A percentile compares a stretch with the other conserved stretches of the same genome.
These are phyloP conservation scores for Philotrypesis tridentata DNA, from an alignment of 1,140 invertebrate genomes.

Conservation along the genomic window DNA sequence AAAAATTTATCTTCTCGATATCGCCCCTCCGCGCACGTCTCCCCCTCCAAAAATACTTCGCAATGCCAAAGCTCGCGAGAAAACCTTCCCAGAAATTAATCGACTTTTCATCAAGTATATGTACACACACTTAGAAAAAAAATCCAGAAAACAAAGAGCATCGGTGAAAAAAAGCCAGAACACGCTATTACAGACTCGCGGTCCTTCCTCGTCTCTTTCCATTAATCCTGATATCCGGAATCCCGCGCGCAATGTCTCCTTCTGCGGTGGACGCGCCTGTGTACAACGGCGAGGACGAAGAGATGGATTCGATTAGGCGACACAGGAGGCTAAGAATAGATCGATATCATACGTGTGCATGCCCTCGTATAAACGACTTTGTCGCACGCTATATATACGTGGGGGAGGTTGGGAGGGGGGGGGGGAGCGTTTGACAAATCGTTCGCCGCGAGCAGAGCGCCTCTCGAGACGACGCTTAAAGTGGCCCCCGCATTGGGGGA, in stretches of 20 bases:
- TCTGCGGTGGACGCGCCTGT: neutral
- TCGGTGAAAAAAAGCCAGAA: too few relatives aligned
- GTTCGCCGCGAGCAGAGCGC: constrained; percentile 8
- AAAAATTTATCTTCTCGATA: too few relatives aligned
- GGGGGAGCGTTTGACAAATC: constrained; percentile 48
- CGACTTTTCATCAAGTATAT: too few relatives aligned
- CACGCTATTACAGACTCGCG: neutral
- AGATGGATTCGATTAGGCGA: constrained; percentile 27
- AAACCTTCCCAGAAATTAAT: too few relatives aligned
- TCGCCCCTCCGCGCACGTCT: too few relatives aligned
- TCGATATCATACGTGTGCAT: constrained; percentile 27
- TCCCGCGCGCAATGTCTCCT: neutral
- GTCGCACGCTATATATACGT: constrained; percentile 16
- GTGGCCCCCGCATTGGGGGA: too few relatives aligned
- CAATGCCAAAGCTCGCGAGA: too few relatives aligned
- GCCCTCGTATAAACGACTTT: constrained; percentile 43
- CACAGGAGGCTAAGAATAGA: neutral
- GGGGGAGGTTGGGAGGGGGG: constrained; percentile 1
- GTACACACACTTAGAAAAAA: neutral
- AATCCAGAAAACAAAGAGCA: neutral
- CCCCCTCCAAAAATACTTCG: too few relatives aligned
- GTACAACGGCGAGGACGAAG: neutral
- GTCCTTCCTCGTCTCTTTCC: neutral
- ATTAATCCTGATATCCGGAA: constrained; percentile 37
- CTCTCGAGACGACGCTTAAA: constrained; percentile 21